A percentile compares a stretch with the other conserved stretches of the same genome.
phyloP scores from a whole-genome alignment of 2,113 vertebrate genomes.

The Urocolius indicus region DNA sequence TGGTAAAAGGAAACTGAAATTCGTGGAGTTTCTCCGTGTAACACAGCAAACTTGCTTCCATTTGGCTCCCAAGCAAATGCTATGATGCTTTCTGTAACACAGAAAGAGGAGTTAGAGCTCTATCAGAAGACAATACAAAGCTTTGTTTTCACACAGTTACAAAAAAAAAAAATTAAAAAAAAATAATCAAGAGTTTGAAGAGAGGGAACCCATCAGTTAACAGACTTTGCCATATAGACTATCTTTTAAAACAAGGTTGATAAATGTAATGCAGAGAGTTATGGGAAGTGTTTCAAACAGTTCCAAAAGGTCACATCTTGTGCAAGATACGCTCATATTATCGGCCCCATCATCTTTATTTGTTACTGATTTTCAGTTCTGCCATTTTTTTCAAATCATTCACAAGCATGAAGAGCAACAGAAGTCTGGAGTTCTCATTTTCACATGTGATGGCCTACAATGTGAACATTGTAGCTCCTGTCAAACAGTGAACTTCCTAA shows the following conservation, averaged over 20 bases:
- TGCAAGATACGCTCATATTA: neutral
- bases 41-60: constrained; percentile 96
- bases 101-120: neutral
- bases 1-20: constrained; percentile 97
- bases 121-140: neutral
- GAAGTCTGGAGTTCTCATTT: neutral
- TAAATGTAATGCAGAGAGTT: neutral
- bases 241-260: neutral
- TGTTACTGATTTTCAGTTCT: neutral
- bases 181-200: neutral
- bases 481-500: neutral
- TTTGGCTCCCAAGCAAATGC: constrained; percentile 99
- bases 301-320: neutral
- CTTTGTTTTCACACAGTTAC: neutral
- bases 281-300: neutral
- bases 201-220: neutral
- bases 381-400: neutral
- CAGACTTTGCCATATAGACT: neutral
- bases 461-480: neutral
- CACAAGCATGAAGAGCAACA: neutral
- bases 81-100: constrained; percentile 90
- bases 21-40: constrained; percentile 93
- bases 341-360: neutral
- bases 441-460: neutral
- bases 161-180: neutral